Conservation (phyloP, 2,888 invertebrate genomes). For the Agonopterix subpropinquella region DNA sequence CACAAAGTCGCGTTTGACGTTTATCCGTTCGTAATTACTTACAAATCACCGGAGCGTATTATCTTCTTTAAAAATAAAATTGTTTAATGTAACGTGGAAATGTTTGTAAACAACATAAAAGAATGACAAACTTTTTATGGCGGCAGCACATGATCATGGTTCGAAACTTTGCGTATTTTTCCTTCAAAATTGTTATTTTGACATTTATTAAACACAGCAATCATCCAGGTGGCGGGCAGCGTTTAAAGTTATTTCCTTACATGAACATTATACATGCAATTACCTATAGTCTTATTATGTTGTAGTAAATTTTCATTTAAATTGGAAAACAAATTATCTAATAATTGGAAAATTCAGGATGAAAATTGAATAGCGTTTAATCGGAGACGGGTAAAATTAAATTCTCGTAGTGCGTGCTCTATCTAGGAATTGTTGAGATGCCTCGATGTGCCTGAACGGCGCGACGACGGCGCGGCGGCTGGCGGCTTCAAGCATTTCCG, state of each 20-base stretch:
- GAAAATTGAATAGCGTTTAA: slow-evolving; percentile 56
- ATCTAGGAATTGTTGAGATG: slow-evolving; percentile 48
- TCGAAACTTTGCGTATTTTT: too few relatives aligned
- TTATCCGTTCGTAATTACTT: too few relatives aligned
- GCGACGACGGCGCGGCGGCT: slow-evolving; percentile 21
- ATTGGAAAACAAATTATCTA: too few relatives aligned
- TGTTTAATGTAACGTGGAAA: too few relatives aligned
- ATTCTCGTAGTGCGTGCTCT: slow-evolving; percentile 61
- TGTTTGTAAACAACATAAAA: too few relatives aligned
- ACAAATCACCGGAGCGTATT: too few relatives aligned
- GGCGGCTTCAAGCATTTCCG: neutral
- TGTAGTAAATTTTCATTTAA: too few relatives aligned
- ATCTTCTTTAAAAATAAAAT: too few relatives aligned
- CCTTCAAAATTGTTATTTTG: slow-evolving; percentile 9
- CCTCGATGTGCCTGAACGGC: slow-evolving; percentile 21
- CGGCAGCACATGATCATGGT: too few relatives aligned
- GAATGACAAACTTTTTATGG: too few relatives aligned
- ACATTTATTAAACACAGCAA: slow-evolving; percentile 17
- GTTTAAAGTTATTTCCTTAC: slow-evolving; percentile 17
- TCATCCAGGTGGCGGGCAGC: slow-evolving; percentile 14
- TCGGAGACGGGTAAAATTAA: slow-evolving; percentile 51
- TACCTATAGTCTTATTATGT: neutral
- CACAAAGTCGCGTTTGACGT: too few relatives aligned
- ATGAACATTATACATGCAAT: slow-evolving; percentile 15
- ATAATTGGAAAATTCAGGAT: slow-evolving; percentile 20